These are phyloP conservation scores for Eupithecia abbreviata DNA, from an alignment of 2,888 invertebrate species.

Conservation along the genomic window DNA sequence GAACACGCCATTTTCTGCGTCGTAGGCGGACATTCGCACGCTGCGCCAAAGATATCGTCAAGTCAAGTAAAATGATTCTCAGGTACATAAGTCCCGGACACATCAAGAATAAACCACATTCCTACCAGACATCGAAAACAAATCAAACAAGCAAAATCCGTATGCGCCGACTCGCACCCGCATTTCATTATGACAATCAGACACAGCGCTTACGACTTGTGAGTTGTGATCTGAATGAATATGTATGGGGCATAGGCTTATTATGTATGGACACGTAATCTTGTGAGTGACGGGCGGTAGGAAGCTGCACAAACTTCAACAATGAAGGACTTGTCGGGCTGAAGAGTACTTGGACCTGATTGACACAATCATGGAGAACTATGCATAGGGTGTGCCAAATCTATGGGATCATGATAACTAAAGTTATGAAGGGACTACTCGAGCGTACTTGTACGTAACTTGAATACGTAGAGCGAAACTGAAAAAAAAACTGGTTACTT, in stretches of 20 bases:
- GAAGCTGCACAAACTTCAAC: conserved; percentile 16
- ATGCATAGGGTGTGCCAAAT: conserved; percentile 1
- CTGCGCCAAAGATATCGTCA: neutral
- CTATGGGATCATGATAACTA: neutral
- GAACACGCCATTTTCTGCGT: neutral
- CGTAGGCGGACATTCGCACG: neutral
- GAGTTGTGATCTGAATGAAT: conserved; percentile 55
- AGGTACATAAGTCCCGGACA: neutral
- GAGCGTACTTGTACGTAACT: too few relatives aligned
- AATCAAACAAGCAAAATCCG: conserved; percentile 45
- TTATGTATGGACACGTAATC: conserved; percentile 59
- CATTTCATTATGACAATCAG: conserved; percentile 54
- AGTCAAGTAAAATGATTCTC: neutral
- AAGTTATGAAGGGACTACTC: neutral
- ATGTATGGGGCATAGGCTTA: conserved; percentile 51
- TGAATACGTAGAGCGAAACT: neutral
- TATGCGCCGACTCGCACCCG: conserved; percentile 49
- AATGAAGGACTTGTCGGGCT: neutral
- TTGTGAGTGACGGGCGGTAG: conserved; percentile 35
- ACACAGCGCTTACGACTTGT: conserved; percentile 51
- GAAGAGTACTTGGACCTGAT: neutral
- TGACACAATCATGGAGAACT: conserved; percentile 2
- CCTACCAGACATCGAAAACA: conserved; percentile 34
- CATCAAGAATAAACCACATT: conserved; percentile 5
- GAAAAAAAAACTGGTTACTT: neutral